Conservation (phyloP, 2,888 invertebrate genomes). For the Agrilus biguttatus region DNA sequence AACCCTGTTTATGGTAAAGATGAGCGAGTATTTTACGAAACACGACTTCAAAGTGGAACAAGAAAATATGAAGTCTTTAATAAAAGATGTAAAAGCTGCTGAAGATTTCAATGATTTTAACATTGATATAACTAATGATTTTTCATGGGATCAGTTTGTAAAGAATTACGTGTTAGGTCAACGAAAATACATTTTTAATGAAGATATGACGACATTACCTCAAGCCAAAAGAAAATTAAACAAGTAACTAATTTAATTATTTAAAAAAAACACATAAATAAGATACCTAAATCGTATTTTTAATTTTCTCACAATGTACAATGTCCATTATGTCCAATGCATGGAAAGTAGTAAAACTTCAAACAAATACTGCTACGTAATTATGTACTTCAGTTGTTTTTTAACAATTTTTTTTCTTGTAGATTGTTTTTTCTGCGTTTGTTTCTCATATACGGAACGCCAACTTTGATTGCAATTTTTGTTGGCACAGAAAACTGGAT, state of each 20-base stretch:
- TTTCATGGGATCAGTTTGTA: slow-evolving; percentile 70
- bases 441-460: too few species aligned
- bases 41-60: slow-evolving; percentile 63
- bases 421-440: too few species aligned
- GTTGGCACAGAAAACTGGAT: too few species aligned
- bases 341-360: too few species aligned
- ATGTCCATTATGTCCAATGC: too few species aligned
- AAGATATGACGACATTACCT: slow-evolving; percentile 48
- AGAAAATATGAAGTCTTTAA: slow-evolving; percentile 44
- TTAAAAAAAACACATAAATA: too few species aligned
- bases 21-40: slow-evolving; percentile 64
- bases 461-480: too few species aligned
- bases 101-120: slow-evolving; percentile 47
- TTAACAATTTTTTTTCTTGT: too few species aligned
- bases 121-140: slow-evolving; percentile 41
- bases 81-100: slow-evolving; percentile 35
- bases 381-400: too few species aligned
- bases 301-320: too few species aligned
- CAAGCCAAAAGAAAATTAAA: slow-evolving; percentile 49
- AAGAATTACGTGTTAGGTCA: slow-evolving; percentile 73
- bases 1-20: slow-evolving; percentile 49
- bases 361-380: too few species aligned
- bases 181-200: slow-evolving; percentile 67
- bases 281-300: too few species aligned
- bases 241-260: slow-evolving; percentile 42